Evolutionary conservation across 53 echinoderm and acorn worm species (phyloP).

Genomic region (Luidia sarsii): DNA sequence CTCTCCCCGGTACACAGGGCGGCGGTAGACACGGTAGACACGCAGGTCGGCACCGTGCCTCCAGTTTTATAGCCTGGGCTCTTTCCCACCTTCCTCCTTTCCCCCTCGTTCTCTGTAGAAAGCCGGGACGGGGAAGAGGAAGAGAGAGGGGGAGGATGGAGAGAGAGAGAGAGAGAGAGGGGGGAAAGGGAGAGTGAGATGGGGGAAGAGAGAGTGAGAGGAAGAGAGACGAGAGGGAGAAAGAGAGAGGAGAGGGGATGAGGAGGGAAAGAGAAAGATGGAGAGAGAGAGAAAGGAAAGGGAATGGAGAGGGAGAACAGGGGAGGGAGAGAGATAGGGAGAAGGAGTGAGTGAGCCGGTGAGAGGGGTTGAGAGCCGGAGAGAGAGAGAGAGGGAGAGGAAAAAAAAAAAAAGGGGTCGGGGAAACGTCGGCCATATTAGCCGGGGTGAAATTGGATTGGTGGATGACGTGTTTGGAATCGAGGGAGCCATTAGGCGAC

Average conservation of each 20-base stretch:
- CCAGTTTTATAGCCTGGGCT: too few species aligned
- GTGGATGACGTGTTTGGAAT: constrained; percentile 55
- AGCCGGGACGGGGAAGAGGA: too few species aligned
- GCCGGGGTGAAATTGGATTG: constrained; percentile 51
- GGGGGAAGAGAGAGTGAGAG: background rate
- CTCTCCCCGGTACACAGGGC: too few species aligned
- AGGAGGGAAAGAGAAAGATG: constrained; percentile 17
- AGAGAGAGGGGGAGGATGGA: too few species aligned
- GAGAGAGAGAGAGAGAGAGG: too few species aligned
- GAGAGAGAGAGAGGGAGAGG: constrained; percentile 2
- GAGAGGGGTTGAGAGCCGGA: background rate
- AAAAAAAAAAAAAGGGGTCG: background rate
- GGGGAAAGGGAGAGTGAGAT: background rate
- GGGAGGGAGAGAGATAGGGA: too few species aligned
- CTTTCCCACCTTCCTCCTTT: background rate
- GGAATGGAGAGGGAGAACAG: too few species aligned
- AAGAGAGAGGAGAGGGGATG: constrained; percentile 32
- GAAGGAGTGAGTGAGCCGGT: background rate
- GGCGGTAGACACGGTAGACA: too few species aligned
- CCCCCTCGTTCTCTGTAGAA: background rate
- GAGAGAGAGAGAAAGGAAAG: constrained; percentile 6
- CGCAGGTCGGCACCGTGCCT: too few species aligned
- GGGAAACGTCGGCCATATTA: constrained; percentile 32
- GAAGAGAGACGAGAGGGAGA: background rate
- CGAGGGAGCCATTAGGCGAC: constrained; percentile 51